Evolutionary conservation across 2,888 invertebrate species (phyloP).

Genomic region (Incurvaria masculella): DNA sequence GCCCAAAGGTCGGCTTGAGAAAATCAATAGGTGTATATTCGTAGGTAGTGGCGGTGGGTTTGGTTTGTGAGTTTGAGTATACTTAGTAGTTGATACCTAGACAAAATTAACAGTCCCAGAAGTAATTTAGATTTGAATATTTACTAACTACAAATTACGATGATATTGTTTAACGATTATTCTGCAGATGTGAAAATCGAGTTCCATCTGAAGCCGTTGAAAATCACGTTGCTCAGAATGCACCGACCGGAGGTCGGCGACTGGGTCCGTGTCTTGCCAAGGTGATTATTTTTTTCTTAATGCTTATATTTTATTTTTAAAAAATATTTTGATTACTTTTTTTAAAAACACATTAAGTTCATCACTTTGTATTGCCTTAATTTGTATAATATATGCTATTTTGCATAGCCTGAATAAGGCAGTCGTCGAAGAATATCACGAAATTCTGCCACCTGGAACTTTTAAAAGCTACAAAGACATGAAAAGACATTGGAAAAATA

Average conservation of each 20-base stretch:
- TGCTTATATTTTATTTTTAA: not conserved
- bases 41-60: too few relatives aligned
- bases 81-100: too few relatives aligned
- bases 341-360: not conserved
- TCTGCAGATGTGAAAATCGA: conserved; percentile 25
- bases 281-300: conserved; percentile 22
- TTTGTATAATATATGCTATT: not conserved
- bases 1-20: too few relatives aligned
- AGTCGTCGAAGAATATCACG: conserved; percentile 28
- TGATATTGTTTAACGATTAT: not conserved
- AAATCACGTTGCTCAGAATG: conserved; percentile 29
- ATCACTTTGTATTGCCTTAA: not conserved
- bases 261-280: conserved; percentile 38
- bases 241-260: conserved; percentile 30
- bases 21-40: too few relatives aligned
- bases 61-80: too few relatives aligned
- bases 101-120: too few relatives aligned
- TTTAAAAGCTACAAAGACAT: conserved; percentile 46
- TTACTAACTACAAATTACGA: not conserved
- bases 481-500: conserved; percentile 53
- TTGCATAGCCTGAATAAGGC: conserved; percentile 38
- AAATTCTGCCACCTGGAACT: conserved; percentile 26
- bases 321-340: not conserved
- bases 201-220: conserved; percentile 32
- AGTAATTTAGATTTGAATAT: conserved; percentile 2